phyloP scores from a whole-genome alignment of 2,113 vertebrate genomes.

The Poeciliopsis turrubarensis region DNA sequence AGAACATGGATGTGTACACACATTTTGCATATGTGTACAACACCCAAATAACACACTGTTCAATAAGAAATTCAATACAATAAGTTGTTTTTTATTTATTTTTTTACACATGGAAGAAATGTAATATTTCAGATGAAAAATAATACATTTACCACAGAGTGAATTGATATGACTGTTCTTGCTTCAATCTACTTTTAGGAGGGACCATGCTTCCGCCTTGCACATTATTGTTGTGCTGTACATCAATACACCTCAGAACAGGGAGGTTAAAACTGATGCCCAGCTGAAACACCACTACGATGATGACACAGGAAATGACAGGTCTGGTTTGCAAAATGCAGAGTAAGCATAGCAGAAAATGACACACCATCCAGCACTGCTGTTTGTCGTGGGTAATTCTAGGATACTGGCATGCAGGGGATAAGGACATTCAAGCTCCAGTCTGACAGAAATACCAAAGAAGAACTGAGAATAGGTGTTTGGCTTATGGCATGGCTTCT shows the following conservation, averaged over 20 bases:
- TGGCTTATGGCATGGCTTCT: no score
- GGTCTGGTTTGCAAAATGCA: background rate
- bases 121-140: background rate
- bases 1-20: background rate
- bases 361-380: background rate
- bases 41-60: background rate
- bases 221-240: background rate
- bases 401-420: no score
- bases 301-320: background rate
- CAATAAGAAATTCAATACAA: background rate
- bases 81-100: no score
- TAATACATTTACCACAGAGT: background rate
- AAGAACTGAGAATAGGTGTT: no score
- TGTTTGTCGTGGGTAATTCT: background rate
- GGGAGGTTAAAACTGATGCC: no score
- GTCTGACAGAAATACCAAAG: no score
- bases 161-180: background rate
- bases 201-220: background rate
- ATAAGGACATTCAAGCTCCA: no score
- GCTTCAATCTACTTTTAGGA: background rate
- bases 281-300: no score
- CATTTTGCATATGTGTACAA: background rate
- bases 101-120: background rate
- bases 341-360: background rate
- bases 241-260: no score